These are phyloP conservation scores for Tachysurus vachellii DNA, from an alignment of 2,113 vertebrate genomes.

Conservation along the genomic window DNA sequence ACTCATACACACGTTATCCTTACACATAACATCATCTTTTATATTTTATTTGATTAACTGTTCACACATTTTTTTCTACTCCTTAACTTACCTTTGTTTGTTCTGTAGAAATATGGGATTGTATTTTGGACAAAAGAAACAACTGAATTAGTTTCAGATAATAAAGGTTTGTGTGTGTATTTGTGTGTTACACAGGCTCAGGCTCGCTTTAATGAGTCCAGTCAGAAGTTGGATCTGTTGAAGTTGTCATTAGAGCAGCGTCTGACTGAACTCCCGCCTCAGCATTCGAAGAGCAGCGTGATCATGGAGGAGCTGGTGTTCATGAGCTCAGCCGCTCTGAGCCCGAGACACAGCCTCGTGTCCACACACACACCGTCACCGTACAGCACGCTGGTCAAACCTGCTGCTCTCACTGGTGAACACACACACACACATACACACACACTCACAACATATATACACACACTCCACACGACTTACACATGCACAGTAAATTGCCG, in stretches of 20 bases:
- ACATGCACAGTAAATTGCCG: too few species aligned
- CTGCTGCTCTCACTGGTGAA: slow-evolving; percentile 66
- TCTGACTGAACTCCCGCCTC: slow-evolving; percentile 92
- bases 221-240: slow-evolving; percentile 95
- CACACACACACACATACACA: neutral
- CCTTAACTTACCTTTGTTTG: neutral
- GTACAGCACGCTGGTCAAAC: slow-evolving; percentile 94
- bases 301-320: slow-evolving; percentile 93
- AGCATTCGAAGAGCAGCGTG: slow-evolving; percentile 92
- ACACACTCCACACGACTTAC: too few species aligned
- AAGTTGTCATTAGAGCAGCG: slow-evolving; percentile 95
- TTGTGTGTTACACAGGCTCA: slow-evolving; percentile 74
- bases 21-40: neutral
- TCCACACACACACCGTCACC: slow-evolving; percentile 92
- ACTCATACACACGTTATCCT: too few species aligned
- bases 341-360: slow-evolving; percentile 92
- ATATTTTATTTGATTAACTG: neutral
- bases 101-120: neutral
- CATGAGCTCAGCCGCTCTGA: slow-evolving; percentile 88
- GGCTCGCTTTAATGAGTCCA: slow-evolving; percentile 96
- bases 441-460: neutral
- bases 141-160: neutral
- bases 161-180: neutral
- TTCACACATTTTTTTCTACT: too few species aligned
- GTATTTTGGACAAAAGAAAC: neutral